Evolutionary conservation across 2,113 vertebrate species (phyloP), one percentile per base, ranked within the genome.

Genomic region (Peromyscus maniculatus): DNA sequence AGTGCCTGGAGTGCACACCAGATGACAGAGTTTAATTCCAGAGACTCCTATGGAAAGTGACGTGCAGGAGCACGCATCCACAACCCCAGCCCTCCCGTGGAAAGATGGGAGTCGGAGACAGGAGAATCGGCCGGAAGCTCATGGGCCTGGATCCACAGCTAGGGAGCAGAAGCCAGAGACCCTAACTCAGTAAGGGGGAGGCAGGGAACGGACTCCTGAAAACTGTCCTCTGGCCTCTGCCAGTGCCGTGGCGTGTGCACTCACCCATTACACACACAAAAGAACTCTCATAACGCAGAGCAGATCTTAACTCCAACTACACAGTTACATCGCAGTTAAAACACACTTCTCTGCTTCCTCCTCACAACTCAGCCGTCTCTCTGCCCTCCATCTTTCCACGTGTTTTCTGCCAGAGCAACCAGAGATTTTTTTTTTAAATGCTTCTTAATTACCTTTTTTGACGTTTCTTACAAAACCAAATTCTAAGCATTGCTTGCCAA

Each of bases 381-480:
- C 19, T 22, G 43, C 3, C 33, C 8, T 16, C 0, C 7, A 17
- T 69, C 19, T 75, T 12, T 26, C 15, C 36, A 13, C 26, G 0
- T 19, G 82, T 39, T 57, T 24, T 0, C 24, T 64, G 7, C 11
- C 1, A 43, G 82, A 43, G n/a, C 24, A 64, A 28, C 24, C 24
- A 64, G n/a, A 64, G 57, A 28, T 83, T 59, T 83, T 59, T 83
- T 59, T 21, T 55, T 52, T 26, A 12, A 77, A 24, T 8, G 74
- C 72, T 21, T 46, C 39, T 24, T 74, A 39, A 21, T 52, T 17
- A 6, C 43, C 19, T 80, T 55, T 79, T 80, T 80, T 75, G 36
- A 57, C 5, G 74, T 78, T 87, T 87, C 69, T 80, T 92, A 71
- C 64, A 84, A 93, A 95, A 92, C 9, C 43, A 92, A 92, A 84